phyloP scores from a whole-genome alignment of 2,797 vertebrate genomes.

The Sebastiscus tertius region DNA sequence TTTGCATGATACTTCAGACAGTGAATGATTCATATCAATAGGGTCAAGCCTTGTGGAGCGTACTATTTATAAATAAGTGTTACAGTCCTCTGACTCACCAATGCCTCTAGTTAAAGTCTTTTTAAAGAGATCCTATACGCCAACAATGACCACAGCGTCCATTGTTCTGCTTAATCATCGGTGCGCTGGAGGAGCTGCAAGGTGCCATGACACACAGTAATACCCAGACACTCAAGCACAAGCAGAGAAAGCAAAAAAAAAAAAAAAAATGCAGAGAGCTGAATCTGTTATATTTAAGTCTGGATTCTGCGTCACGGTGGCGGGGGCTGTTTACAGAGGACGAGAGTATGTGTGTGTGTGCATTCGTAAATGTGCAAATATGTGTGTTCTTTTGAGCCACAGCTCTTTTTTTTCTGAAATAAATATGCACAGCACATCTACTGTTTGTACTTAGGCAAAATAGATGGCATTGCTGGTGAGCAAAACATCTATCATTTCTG shows the following conservation, averaged over 20 bases:
- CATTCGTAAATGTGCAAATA: conserved; percentile 36
- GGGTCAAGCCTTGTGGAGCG: conserved; percentile 13
- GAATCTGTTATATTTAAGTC: conserved; percentile 68
- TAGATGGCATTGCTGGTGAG: conserved; percentile 81
- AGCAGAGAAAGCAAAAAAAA: conserved; percentile 18
- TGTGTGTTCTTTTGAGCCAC: conserved; percentile 61
- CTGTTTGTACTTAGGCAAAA: conserved; percentile 82
- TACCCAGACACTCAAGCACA: conserved; percentile 42
- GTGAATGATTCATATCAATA: conserved; percentile 56
- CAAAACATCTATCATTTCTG: conserved; percentile 86
- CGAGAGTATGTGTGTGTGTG: conserved; percentile 17
- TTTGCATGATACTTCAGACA: conserved; percentile 44
- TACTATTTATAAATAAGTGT: conserved; percentile 59
- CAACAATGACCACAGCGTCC: conserved; percentile 63
- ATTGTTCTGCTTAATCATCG: conserved; percentile 60
- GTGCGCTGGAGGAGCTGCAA: conserved; percentile 59
- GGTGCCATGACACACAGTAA: conserved; percentile 58
- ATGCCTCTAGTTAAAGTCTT: conserved; percentile 50
- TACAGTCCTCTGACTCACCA: conserved; percentile 64
- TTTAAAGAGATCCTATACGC: conserved; percentile 48
- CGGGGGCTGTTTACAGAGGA: conserved; percentile 61
- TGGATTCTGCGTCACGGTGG: conserved; percentile 69
- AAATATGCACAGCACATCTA: conserved; percentile 80
- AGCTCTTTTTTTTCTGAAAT: conserved; percentile 48
- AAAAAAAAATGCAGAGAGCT: conserved; percentile 19